Conservation (phyloP, 2,888 invertebrate genomes). For the Nephrocerus scutellatus region DNA sequence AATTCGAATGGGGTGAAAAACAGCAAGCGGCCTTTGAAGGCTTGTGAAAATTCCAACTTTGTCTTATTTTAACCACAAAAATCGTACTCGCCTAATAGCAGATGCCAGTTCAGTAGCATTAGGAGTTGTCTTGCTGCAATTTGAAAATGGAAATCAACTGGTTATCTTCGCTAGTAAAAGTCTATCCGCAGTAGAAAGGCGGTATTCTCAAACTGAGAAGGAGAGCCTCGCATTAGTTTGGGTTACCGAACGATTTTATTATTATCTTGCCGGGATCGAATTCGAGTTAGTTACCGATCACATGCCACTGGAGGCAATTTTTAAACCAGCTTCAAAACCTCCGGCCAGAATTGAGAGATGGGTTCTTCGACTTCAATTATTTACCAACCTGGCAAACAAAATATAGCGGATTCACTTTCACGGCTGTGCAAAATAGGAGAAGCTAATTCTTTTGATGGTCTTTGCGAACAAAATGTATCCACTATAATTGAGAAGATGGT, state of each 20-base stretch:
- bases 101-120: constrained; percentile 9
- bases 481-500: too few species aligned
- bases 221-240: constrained; percentile 8
- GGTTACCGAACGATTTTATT: constrained; percentile 6
- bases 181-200: constrained; percentile 5
- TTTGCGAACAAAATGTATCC: constrained; percentile 1
- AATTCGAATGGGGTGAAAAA: background rate
- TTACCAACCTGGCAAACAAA: constrained; percentile 2
- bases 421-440: constrained; percentile 1
- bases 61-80: constrained; percentile 8
- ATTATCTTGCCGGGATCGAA: constrained; percentile 7
- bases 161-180: constrained; percentile 8
- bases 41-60: constrained; percentile 7
- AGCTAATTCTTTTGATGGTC: background rate
- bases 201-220: constrained; percentile 11
- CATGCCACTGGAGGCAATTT: constrained; percentile 2
- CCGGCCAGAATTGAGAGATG: constrained; percentile 7
- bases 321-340: constrained; percentile 5
- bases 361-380: constrained; percentile 3
- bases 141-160: constrained; percentile 2
- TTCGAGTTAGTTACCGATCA: constrained; percentile 6
- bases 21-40: background rate
- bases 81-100: constrained; percentile 3
- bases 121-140: constrained; percentile 6
- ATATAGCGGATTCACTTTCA: constrained; percentile 8